phyloP scores from a whole-genome alignment of 2,113 vertebrate species.

The Amia ocellicauda region DNA sequence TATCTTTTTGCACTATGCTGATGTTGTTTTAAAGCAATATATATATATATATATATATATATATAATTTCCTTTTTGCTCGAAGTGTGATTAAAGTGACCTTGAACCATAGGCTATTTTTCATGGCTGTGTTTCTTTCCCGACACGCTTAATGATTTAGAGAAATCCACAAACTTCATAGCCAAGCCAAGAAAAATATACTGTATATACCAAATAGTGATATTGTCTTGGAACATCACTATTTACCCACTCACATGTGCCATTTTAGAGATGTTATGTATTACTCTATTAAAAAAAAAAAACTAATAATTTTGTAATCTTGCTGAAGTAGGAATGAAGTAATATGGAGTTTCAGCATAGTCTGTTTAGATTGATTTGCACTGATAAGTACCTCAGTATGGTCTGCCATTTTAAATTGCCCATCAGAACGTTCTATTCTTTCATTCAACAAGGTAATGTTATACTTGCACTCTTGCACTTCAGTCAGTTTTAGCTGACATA shows the following conservation, averaged over 20 bases:
- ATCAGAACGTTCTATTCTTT: neutral
- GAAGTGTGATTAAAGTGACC: constrained; percentile 34
- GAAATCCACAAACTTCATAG: constrained; percentile 40
- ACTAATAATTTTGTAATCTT: constrained; percentile 30
- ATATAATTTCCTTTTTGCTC: constrained; percentile 37
- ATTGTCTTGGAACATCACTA: constrained; percentile 26
- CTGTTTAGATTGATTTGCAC: constrained; percentile 31
- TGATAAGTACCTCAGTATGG: constrained; percentile 27
- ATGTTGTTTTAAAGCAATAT: too few species aligned
- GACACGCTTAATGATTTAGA: constrained; percentile 42
- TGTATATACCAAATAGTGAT: constrained; percentile 14
- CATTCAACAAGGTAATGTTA: neutral
- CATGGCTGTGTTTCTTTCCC: constrained; percentile 44
- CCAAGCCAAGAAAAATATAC: constrained; percentile 17
- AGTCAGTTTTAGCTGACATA: neutral
- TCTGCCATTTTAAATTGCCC: constrained; percentile 9
- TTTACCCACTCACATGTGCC: constrained; percentile 31
- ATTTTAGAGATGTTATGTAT: constrained; percentile 33
- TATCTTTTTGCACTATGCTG: too few species aligned
- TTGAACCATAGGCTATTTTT: constrained; percentile 40
- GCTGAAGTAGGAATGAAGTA: constrained; percentile 26
- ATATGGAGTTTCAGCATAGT: constrained; percentile 15
- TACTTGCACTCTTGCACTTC: neutral
- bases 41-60: too few species aligned
- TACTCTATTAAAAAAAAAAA: constrained; percentile 28